Base-by-base conservation (phyloP, 2,113 vertebrate genomes). In the Neofelis nebulosa region DNA sequence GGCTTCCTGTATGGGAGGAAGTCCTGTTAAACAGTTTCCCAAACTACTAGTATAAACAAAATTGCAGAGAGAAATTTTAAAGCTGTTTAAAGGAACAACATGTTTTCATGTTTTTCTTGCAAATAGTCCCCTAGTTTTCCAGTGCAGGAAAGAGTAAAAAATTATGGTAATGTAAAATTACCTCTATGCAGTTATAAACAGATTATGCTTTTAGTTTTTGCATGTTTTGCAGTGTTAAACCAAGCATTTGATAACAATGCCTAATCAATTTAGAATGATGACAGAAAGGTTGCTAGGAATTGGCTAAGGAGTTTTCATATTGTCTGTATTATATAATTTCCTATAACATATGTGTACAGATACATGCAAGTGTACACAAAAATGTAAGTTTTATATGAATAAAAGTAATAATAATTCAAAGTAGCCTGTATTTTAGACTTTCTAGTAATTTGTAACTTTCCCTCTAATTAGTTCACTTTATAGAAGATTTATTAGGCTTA, bases 361-460 rank as follows among this genome's bases (percentile, higher is more conserved):
- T 79, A 82, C 14, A 48, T 61, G 9, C 19, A 69, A 15, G 19
- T 48, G 3, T 73, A 66, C 81, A 36, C 48, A 61, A 83, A 92
- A 81, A 88, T 78, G 5, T 8, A 86, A 36, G 2, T 48, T 78
- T 96, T 85, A 61, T 45, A 69, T 76, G 38, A 94, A 91, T 97
- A 87, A 83, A 69, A 74, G n/a, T 63, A 87, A 55, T 38, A 81
- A 27, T 81, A 45, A n/a, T 74, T 92, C 74, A 87, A 94, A 95
- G 23, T 57, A 90, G 74, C 11, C 5, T 69, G 0, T 38, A 52
- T 74, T 66, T 68, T 87, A 95, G 57, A 48, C 0, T 38, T 94
- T 52, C 6, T 29, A 82, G 21, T 61, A 85, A 68, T 82, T 88
- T 82, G 7, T 41, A 89, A 69, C 15, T 48, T 71, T 71, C 9